phyloP scores from a whole-genome alignment of 2,113 vertebrate genomes.

The Patagioenas fasciata region DNA sequence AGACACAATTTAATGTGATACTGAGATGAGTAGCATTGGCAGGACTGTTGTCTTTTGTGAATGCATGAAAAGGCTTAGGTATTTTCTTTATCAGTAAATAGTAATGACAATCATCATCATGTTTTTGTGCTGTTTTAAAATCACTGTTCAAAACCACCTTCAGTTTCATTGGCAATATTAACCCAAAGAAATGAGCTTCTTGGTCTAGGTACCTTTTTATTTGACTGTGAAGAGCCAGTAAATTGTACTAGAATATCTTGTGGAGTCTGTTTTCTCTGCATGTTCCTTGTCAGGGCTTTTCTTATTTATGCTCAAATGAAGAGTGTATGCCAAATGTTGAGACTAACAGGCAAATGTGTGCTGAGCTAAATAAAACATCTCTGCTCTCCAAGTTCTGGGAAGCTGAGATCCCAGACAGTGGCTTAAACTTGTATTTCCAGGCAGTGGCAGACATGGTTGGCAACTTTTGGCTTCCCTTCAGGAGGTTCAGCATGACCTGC shows the following conservation, averaged over 20 bases:
- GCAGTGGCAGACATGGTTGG: neutral
- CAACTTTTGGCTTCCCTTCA: neutral
- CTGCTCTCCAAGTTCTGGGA: neutral
- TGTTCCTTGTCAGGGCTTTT: conserved; percentile 10
- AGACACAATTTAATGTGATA: neutral
- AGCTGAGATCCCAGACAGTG: neutral
- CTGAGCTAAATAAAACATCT: neutral
- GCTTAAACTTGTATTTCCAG: neutral
- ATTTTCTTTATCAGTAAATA: neutral
- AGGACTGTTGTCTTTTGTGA: neutral
- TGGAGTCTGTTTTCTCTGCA: neutral
- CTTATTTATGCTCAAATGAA: neutral
- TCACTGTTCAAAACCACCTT: neutral
- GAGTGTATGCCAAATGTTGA: neutral
- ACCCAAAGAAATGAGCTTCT: neutral
- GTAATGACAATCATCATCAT: neutral
- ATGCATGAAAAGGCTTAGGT: neutral
- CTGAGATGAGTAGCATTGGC: neutral
- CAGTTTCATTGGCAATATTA: neutral
- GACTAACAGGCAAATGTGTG: neutral
- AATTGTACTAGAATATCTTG: neutral
- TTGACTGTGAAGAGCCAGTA: neutral
- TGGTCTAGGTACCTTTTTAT: neutral
- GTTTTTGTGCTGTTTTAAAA: neutral
- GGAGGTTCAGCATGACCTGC: neutral